Conservation (phyloP, 2,888 invertebrate species). For the Amphiduros pacificus region DNA sequence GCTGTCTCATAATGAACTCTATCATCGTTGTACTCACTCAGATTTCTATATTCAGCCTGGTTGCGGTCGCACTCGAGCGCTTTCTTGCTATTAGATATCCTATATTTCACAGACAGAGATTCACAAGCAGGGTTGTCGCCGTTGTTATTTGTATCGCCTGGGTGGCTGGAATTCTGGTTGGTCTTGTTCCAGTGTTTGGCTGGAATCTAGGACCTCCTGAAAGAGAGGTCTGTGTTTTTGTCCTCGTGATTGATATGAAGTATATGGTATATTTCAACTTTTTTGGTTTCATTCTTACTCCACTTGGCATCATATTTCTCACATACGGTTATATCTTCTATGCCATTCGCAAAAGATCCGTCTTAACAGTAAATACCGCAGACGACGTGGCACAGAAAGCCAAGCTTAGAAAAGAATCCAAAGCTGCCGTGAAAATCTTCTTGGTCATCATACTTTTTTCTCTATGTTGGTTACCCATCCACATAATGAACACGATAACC, state of each 20-base stretch:
- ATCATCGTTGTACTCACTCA: slow-evolving; percentile 52
- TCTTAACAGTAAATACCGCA: neutral
- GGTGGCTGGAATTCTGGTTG: slow-evolving; percentile 44
- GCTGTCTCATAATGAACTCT: slow-evolving; percentile 43
- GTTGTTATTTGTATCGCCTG: slow-evolving; percentile 39
- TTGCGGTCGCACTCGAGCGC: slow-evolving; percentile 52
- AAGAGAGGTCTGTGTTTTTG: slow-evolving; percentile 41
- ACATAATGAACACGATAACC: slow-evolving; percentile 46
- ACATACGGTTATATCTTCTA: slow-evolving; percentile 53
- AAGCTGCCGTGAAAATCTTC: slow-evolving; percentile 51
- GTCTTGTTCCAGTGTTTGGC: slow-evolving; percentile 51
- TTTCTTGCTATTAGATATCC: slow-evolving; percentile 54
- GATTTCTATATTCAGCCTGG: slow-evolving; percentile 52
- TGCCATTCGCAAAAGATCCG: slow-evolving; percentile 31
- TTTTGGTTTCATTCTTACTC: slow-evolving; percentile 48
- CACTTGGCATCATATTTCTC: slow-evolving; percentile 45
- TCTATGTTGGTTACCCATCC: slow-evolving; percentile 54
- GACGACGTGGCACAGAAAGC: neutral
- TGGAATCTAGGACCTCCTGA: slow-evolving; percentile 39
- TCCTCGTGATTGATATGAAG: slow-evolving; percentile 48
- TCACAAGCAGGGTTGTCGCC: slow-evolving; percentile 39
- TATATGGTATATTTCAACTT: slow-evolving; percentile 58
- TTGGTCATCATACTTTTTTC: slow-evolving; percentile 50
- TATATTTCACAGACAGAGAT: slow-evolving; percentile 40
- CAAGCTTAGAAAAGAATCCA: slow-evolving; percentile 7